Evolutionary conservation across 2,888 invertebrate species (phyloP), one percentile per base, ranked within the genome.

Genomic region (Watsonalla binaria): DNA sequence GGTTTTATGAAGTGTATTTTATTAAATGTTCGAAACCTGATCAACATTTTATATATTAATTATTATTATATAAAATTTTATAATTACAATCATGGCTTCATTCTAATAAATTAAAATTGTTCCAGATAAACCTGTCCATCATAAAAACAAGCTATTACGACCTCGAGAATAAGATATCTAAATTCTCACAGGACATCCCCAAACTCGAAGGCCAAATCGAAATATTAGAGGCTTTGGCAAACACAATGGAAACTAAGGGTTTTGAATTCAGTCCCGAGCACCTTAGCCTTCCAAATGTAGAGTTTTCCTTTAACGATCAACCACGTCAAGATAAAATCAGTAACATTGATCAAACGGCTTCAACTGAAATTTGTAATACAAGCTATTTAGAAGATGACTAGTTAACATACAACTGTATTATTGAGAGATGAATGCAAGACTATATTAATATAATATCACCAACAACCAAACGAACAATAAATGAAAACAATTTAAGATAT

Each of bases 151-250:
- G 72, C 46, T 89, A 89, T 57, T 53, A 68, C 0, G 74, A 81
- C 45, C 65, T 90, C 53, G 86, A 89, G 67, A 54, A 58, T 14
- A 76, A 80, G 56, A 72, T 90, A 37, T 59, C 68, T 0, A 75
- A 67, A 49, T 72, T 84, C 54, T 77, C 86, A 0, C 62, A 75
- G 54, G 83, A 85, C 49, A 54, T 90, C 7, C 87, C 88, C 0
- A 89, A 80, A 58, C 64, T 90, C 7, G 84, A 86, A 73, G 81
- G 82, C 0, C 85, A 90, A 68, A 66, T 89, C 1, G 80, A 82
- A 55, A 68, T 84, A 8, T 66, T 90, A 52, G 86, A 85, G 65
- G 68, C 77, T 1, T 56, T 89, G 15, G 77, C 85, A 0, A 73
- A 64, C 45, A 74, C 69, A 6, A 55, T 83, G 11, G 77, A 80